Evolutionary conservation across 2,888 invertebrate species (phyloP).

Genomic region (Noctua janthe): DNA sequence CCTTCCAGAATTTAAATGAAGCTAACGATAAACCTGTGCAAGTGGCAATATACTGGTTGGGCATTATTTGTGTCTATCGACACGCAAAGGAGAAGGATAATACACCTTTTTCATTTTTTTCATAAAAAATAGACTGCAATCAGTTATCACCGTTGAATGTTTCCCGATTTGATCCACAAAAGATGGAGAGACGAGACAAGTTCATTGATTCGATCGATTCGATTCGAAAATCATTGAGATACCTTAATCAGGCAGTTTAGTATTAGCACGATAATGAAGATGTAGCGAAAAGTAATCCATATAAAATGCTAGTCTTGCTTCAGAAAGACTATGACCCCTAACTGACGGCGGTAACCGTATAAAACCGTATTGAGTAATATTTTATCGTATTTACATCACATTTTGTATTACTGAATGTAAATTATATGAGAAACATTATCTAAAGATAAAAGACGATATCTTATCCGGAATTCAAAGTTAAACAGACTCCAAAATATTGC

Average conservation of each 20-base stretch:
- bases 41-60: too few species aligned
- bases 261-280: not conserved
- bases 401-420: not conserved
- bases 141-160: not conserved
- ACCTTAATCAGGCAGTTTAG: not conserved
- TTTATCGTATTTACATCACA: constrained; percentile 10
- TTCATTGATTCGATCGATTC: not conserved
- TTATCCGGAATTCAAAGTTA: constrained; percentile 32
- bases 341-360: not conserved
- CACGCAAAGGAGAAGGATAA: too few species aligned
- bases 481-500: not conserved
- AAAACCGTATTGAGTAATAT: not conserved
- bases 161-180: not conserved
- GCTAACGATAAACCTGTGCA: too few species aligned
- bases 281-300: not conserved
- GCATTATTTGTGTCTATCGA: too few species aligned
- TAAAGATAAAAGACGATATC: constrained; percentile 40
- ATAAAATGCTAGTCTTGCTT: not conserved
- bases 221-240: not conserved
- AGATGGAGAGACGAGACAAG: not conserved
- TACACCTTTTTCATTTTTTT: too few species aligned
- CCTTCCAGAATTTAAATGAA: too few species aligned
- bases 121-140: too few species aligned
- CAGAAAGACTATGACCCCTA: not conserved
- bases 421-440: constrained; percentile 25